Percentiles rank a stretch among this genome's conserved stretches.
Evolutionary conservation across 2,888 invertebrate genomes (phyloP).

Genomic region (Elegia similella): DNA sequence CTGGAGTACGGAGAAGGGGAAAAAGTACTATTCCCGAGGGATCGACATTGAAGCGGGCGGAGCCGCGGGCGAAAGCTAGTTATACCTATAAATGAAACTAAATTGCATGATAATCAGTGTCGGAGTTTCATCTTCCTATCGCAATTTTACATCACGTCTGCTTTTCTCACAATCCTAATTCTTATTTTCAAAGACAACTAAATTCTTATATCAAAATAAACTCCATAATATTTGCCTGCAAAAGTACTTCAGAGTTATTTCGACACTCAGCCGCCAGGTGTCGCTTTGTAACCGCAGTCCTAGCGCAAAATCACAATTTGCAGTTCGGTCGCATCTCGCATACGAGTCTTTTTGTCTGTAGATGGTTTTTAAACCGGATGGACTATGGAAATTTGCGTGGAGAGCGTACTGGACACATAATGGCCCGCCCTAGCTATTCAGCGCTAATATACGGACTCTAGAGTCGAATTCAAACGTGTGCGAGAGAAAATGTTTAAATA

Average conservation of each 20-base stretch:
- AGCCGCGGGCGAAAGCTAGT: too few relatives aligned
- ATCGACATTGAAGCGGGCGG: too few relatives aligned
- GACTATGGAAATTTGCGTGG: slow-evolving; percentile 3
- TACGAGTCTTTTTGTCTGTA: slow-evolving; percentile 1
- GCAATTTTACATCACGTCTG: neutral
- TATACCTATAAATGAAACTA: too few relatives aligned
- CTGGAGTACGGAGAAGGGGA: too few relatives aligned
- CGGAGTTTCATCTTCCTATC: neutral
- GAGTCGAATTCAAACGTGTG: neutral
- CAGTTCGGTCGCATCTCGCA: neutral
- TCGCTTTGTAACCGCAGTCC: neutral
- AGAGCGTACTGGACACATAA: neutral
- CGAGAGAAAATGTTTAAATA: neutral
- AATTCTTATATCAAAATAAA: neutral
- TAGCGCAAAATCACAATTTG: slow-evolving; percentile 4
- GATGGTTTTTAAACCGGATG: slow-evolving; percentile 6
- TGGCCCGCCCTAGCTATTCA: neutral
- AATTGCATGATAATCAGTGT: too few relatives aligned
- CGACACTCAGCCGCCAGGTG: neutral
- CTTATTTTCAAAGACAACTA: neutral
- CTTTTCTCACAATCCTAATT: neutral
- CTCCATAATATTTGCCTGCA: neutral
- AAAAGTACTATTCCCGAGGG: too few relatives aligned
- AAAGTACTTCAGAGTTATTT: neutral
- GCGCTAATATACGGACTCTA: neutral